These are phyloP conservation scores for Vesta saturnalis DNA, from an alignment of 2,888 invertebrate genomes.

Conservation along the genomic window DNA sequence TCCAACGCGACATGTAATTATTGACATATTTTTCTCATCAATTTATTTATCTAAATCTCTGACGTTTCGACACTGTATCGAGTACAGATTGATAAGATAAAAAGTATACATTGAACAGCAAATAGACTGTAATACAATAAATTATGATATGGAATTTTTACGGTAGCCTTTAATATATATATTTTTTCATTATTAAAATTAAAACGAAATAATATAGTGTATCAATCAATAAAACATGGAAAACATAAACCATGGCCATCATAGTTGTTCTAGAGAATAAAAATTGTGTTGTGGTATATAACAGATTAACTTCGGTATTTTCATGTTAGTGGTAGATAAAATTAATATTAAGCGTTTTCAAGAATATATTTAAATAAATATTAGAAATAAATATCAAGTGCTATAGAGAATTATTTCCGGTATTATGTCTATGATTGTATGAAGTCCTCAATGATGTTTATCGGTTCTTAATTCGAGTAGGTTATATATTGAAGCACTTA, in stretches of 20 bases:
- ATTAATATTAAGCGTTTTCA: background rate
- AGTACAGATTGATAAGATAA: constrained; percentile 3
- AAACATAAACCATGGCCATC: no score
- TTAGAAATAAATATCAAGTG: constrained; percentile 9
- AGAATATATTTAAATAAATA: background rate
- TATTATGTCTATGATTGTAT: constrained; percentile 17
- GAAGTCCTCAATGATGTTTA: constrained; percentile 35
- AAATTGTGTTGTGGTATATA: no score
- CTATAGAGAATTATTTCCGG: constrained; percentile 7
- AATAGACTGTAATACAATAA: constrained; percentile 8
- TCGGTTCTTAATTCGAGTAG: constrained; percentile 36
- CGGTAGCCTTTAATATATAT: no score
- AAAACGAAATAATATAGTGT: no score
- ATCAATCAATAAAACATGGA: no score
- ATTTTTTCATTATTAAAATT: no score
- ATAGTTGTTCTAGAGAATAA: no score
- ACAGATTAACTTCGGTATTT: no score
- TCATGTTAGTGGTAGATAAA: background rate
- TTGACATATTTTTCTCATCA: background rate
- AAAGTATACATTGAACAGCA: constrained; percentile 14
- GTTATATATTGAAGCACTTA: constrained; percentile 35
- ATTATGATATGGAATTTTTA: background rate
- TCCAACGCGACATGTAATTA: background rate
- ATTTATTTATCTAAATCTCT: constrained; percentile 11
- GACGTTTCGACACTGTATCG: constrained; percentile 9